Evolutionary conservation across 2,113 vertebrate genomes (phyloP).

Genomic region (Tor tambroides): DNA sequence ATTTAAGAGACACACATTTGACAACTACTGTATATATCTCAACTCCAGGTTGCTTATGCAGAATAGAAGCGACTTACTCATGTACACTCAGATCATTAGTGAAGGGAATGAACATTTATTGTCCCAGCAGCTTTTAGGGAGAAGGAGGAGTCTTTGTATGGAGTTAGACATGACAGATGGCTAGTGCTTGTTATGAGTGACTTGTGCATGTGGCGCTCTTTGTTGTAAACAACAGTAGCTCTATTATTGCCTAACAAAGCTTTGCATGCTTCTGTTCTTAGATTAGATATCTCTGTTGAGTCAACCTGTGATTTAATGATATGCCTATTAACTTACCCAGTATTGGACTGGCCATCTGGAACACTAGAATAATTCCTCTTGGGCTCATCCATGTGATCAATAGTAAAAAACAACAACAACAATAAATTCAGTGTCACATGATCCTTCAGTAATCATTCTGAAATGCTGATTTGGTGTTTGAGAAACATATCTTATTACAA

Average conservation of each 20-base stretch:
- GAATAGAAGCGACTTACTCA: not conserved
- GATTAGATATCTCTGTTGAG: constrained; percentile 16
- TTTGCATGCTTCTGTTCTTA: constrained; percentile 18
- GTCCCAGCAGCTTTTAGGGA: constrained; percentile 32
- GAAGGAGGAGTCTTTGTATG: constrained; percentile 3
- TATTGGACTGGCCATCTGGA: constrained; percentile 19
- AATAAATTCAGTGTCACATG: not conserved
- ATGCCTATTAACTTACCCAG: constrained; percentile 1
- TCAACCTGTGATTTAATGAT: constrained; percentile 36
- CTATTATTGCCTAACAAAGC: constrained; percentile 33
- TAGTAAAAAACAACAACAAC: not conserved
- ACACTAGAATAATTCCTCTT: not conserved
- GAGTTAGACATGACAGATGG: constrained; percentile 29
- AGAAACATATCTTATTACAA: not conserved
- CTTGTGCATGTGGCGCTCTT: constrained; percentile 18
- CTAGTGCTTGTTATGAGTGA: constrained; percentile 48
- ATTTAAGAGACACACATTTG: constrained; percentile 56
- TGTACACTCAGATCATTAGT: constrained; percentile 45
- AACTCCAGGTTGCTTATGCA: constrained; percentile 20
- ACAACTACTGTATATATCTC: constrained; percentile 51
- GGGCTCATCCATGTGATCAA: not conserved
- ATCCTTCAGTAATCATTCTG: not conserved
- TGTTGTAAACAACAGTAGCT: constrained; percentile 40
- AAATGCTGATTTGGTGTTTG: not conserved
- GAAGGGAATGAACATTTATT: constrained; percentile 25